Base-by-base conservation (phyloP, 92 coral and sea anemone species). In the Blastomussa wellsi region DNA sequence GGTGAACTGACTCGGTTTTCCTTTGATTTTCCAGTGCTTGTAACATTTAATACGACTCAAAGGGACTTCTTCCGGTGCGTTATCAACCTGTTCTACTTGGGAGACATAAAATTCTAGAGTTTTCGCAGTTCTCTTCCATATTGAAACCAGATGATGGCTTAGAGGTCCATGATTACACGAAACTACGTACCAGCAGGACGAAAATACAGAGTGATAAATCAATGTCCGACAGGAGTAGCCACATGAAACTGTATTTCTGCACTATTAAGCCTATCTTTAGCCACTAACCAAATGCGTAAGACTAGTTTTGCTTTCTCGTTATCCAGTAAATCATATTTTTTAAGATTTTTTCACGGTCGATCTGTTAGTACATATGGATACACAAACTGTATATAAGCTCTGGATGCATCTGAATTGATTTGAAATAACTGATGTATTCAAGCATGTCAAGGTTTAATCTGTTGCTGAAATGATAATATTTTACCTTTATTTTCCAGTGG, bases 51-150 rank as follows among this genome's bases (percentile, higher is more conserved):
- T 81, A 81, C 85, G 68, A 57, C 68, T 70, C 78, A 26, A 82
- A 72, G 86, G 86, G 86, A 57, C 78, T n/a, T 82, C 70, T 82
- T 82, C 86, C 86, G 86, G 77, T 82, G 68, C 72, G 60, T 20
- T 8, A 37, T 48, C 29, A 9, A 33, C 10, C 42, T 70, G 74
- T 53, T 52, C 76, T 11, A 28, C 62, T 48, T 80, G 84, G 84
- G 76, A 80, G 86, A 52, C 69, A 72, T 37, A 26, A 22, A 53
- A 55, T 24, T 82, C 86, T 72, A 31, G 55, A 47, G 70, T 52
- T 82, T 72, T 66, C 76, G 22, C 70, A 70, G 38, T 71, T 72
- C 53, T 15, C 62, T 20, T 64, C 83, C 86, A 82, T 82, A 82
- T 82, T 82, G 78, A 28, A 71, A 49, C 86, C 86, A 82, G 86